A percentile compares a stretch with the other conserved stretches of the same genome.
These are phyloP conservation scores for Polyploca ridens DNA, from an alignment of 2,888 invertebrate genomes.

Conservation along the genomic window DNA sequence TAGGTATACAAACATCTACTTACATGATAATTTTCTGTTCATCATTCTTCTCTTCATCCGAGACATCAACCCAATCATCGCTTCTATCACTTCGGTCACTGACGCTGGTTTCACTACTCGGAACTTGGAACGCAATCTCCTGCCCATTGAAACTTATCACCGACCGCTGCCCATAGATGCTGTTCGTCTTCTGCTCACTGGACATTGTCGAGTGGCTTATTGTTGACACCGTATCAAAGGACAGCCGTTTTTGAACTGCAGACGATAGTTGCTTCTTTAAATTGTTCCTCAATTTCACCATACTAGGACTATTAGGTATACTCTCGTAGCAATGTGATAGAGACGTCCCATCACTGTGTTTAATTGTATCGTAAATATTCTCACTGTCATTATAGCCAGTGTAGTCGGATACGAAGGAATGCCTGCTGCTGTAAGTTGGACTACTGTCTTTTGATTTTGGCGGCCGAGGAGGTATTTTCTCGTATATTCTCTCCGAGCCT, in stretches of 20 bases:
- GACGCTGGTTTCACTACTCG: constrained; percentile 84
- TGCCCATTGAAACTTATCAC: constrained; percentile 79
- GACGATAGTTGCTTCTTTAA: constrained; percentile 66
- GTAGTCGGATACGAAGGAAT: constrained; percentile 73
- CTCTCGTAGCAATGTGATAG: constrained; percentile 86
- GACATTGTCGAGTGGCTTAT: constrained; percentile 82
- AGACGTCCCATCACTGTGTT: constrained; percentile 77
- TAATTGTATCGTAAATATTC: constrained; percentile 87
- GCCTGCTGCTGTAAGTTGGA: constrained; percentile 68
- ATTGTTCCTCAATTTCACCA: constrained; percentile 72
- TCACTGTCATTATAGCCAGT: constrained; percentile 78
- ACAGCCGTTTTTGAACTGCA: constrained; percentile 70
- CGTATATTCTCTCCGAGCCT: constrained; percentile 77
- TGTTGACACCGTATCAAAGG: constrained; percentile 78
- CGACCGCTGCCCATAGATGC: constrained; percentile 84
- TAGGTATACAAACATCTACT: too few species aligned
- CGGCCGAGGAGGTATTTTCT: constrained; percentile 69
- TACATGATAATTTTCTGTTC: constrained; percentile 84
- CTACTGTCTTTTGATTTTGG: constrained; percentile 70
- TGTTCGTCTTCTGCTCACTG: constrained; percentile 86
- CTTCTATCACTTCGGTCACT: constrained; percentile 86
- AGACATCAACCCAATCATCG: constrained; percentile 88
- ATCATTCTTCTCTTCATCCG: constrained; percentile 82
- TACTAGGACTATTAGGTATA: constrained; percentile 80
- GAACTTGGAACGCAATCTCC: constrained; percentile 80